phyloP scores from a whole-genome alignment of 2,113 vertebrate genomes.

The Sula dactylatra region DNA sequence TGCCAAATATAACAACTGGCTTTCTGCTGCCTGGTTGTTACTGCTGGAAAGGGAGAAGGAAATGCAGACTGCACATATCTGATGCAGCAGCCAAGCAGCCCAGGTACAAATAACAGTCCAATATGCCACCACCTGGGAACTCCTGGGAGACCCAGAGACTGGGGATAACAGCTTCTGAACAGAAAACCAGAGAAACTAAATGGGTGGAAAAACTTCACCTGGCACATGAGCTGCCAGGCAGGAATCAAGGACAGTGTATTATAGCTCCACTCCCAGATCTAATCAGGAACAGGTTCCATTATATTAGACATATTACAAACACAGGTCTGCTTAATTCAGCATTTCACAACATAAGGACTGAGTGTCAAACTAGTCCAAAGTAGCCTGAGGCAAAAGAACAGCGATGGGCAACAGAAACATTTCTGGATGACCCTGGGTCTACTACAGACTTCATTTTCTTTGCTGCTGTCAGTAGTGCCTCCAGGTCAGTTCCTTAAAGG shows the following conservation, averaged over 20 bases:
- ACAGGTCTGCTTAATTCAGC: conserved; percentile 23
- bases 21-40: background rate
- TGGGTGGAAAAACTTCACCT: background rate
- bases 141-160: background rate
- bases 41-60: background rate
- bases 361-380: conserved; percentile 25
- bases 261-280: background rate
- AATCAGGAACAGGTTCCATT: background rate
- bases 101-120: background rate
- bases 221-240: background rate
- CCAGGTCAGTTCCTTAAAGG: background rate
- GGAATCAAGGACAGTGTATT: background rate
- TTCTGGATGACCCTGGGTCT: background rate
- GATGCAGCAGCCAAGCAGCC: background rate
- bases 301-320: background rate
- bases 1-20: background rate
- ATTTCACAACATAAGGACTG: background rate
- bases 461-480: background rate
- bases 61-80: background rate
- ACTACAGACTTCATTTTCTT: background rate
- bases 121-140: background rate
- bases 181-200: background rate
- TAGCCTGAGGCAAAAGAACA: background rate
- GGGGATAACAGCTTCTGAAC: background rate
- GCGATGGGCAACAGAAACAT: background rate